phyloP scores from a whole-genome alignment of 2,797 vertebrate genomes.

The Notolabrus celidotus region DNA sequence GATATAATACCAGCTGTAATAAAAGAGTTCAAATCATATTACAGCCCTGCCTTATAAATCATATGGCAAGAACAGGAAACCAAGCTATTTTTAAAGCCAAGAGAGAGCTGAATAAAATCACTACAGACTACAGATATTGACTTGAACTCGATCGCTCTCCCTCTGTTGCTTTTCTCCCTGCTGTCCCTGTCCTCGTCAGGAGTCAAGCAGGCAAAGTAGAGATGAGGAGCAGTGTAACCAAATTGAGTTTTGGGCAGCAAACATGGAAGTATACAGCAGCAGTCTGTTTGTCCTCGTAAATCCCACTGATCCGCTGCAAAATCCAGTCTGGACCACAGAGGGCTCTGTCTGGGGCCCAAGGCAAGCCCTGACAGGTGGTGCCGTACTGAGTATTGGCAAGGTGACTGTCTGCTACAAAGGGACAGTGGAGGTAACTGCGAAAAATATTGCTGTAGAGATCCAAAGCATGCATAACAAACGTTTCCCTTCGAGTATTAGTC shows the following conservation, averaged over 20 bases:
- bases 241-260: slow-evolving; percentile 59
- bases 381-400: slow-evolving; percentile 73
- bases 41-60: slow-evolving; percentile 19
- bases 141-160: slow-evolving; percentile 48
- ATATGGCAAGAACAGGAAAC: slow-evolving; percentile 6
- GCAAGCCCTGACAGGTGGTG: slow-evolving; percentile 72
- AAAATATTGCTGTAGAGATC: slow-evolving; percentile 69
- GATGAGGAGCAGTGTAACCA: slow-evolving; percentile 54
- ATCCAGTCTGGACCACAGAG: slow-evolving; percentile 76
- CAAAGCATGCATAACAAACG: slow-evolving; percentile 32
- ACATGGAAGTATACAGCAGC: slow-evolving; percentile 62
- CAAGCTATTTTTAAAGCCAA: neutral
- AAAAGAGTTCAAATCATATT: slow-evolving; percentile 20
- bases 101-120: slow-evolving; percentile 34
- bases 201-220: slow-evolving; percentile 62
- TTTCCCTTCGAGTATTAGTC: slow-evolving; percentile 8
- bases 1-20: slow-evolving; percentile 26
- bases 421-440: slow-evolving; percentile 62
- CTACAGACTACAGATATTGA: slow-evolving; percentile 19
- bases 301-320: slow-evolving; percentile 78
- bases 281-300: slow-evolving; percentile 76
- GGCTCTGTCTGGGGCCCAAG: slow-evolving; percentile 68
- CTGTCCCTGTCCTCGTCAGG: slow-evolving; percentile 43
- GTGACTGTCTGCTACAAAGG: slow-evolving; percentile 73
- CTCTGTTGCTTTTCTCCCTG: slow-evolving; percentile 30